Evolutionary conservation across 2,888 invertebrate species (phyloP).

Genomic region (Acrobasis suavella): DNA sequence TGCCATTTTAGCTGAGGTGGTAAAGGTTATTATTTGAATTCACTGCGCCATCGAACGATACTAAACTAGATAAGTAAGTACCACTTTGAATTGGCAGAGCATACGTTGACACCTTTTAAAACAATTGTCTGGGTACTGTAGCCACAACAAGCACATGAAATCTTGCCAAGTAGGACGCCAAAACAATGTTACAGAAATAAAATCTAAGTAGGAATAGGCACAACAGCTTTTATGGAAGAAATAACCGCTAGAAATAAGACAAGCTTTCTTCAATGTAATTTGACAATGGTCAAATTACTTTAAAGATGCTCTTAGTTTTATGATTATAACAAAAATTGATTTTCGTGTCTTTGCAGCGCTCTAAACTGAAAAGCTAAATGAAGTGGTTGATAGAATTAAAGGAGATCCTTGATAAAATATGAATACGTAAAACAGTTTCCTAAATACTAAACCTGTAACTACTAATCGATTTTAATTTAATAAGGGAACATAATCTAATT

Average conservation of each 20-base stretch:
- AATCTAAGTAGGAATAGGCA: neutral
- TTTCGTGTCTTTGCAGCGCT: neutral
- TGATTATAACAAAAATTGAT: neutral
- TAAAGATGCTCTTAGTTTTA: neutral
- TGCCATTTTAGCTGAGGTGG: no score
- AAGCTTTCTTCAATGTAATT: neutral
- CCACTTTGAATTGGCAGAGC: neutral
- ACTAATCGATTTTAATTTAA: neutral
- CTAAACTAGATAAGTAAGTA: neutral
- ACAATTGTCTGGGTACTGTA: conserved; percentile 1
- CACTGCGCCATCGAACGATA: no score
- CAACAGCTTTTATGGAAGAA: neutral
- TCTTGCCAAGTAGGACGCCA: conserved; percentile 7
- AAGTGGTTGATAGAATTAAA: conserved; percentile 10
- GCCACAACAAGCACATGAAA: neutral
- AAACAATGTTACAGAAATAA: conserved; percentile 11
- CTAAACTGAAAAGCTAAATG: neutral
- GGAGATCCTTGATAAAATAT: neutral
- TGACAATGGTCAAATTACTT: neutral
- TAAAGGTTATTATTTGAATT: no score
- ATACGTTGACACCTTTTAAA: conserved; percentile 8
- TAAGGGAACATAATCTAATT: neutral
- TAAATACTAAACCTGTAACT: neutral
- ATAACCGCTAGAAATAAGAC: neutral
- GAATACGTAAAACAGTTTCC: neutral